Evolutionary conservation across 2,113 vertebrate species (phyloP).

Genomic region (Chaenogobius annularis): DNA sequence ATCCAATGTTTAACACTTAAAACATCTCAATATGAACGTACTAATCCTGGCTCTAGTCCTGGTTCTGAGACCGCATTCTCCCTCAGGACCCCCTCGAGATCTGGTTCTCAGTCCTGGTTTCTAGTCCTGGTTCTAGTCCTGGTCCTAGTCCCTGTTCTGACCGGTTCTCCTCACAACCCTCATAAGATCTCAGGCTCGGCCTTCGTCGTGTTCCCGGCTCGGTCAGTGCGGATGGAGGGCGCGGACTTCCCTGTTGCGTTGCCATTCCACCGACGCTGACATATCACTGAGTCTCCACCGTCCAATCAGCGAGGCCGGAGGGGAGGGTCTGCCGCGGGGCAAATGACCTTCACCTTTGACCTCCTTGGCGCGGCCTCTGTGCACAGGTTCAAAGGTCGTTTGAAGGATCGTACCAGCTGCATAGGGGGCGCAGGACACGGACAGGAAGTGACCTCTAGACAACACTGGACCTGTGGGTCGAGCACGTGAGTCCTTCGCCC

Average conservation of each 20-base stretch:
- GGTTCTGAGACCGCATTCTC: no score
- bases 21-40: no score
- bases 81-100: no score
- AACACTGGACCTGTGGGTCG: constrained; percentile 65
- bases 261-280: constrained; percentile 62
- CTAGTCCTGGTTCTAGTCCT: no score
- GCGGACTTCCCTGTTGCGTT: constrained; percentile 57
- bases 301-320: constrained; percentile 32
- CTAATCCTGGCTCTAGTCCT: no score
- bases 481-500: constrained; percentile 67
- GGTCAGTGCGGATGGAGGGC: constrained; percentile 35
- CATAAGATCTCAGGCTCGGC: not conserved
- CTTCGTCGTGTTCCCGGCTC: constrained; percentile 41
- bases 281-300: constrained; percentile 57
- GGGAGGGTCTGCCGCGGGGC: constrained; percentile 17
- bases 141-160: no score
- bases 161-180: constrained; percentile 3
- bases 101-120: no score
- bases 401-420: constrained; percentile 73
- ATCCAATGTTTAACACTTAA: no score
- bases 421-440: constrained; percentile 56
- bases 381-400: constrained; percentile 56
- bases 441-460: constrained; percentile 32
- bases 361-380: constrained; percentile 77
- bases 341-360: constrained; percentile 66